These are phyloP conservation scores for Notodonta ziczac DNA, from an alignment of 2,888 invertebrate genomes.

Conservation along the genomic window DNA sequence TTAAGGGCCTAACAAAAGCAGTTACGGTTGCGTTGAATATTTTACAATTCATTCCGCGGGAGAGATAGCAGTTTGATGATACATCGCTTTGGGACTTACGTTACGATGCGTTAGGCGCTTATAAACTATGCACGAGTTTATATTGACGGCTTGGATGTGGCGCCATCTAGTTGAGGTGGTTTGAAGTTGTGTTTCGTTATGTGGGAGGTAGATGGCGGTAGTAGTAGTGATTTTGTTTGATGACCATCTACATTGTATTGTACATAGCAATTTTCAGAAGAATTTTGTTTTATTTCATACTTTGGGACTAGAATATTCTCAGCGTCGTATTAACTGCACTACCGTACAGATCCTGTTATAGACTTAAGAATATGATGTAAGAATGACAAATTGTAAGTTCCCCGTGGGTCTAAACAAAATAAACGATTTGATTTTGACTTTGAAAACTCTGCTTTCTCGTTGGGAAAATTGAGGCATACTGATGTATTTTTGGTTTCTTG, in stretches of 20 bases:
- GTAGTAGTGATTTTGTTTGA: constrained; percentile 6
- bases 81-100: constrained; percentile 64
- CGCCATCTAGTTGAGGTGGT: constrained; percentile 58
- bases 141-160: constrained; percentile 67
- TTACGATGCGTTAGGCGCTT: constrained; percentile 61
- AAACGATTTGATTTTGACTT: too few relatives aligned
- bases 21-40: constrained; percentile 76
- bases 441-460: too few relatives aligned
- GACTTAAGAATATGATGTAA: too few relatives aligned
- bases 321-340: too few relatives aligned
- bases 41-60: constrained; percentile 71
- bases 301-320: too few relatives aligned
- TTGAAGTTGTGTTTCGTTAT: constrained; percentile 33
- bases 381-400: too few relatives aligned
- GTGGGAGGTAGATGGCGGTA: constrained; percentile 49
- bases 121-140: constrained; percentile 72
- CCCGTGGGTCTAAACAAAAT: too few relatives aligned
- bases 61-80: constrained; percentile 74
- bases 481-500: too few relatives aligned
- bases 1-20: constrained; percentile 74
- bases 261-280: too few relatives aligned
- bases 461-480: too few relatives aligned
- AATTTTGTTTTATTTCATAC: too few relatives aligned
- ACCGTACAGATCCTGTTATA: too few relatives aligned
- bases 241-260: background rate